Evolutionary conservation across 2,797 vertebrate species (phyloP).

Genomic region (Lacerta bilineata): DNA sequence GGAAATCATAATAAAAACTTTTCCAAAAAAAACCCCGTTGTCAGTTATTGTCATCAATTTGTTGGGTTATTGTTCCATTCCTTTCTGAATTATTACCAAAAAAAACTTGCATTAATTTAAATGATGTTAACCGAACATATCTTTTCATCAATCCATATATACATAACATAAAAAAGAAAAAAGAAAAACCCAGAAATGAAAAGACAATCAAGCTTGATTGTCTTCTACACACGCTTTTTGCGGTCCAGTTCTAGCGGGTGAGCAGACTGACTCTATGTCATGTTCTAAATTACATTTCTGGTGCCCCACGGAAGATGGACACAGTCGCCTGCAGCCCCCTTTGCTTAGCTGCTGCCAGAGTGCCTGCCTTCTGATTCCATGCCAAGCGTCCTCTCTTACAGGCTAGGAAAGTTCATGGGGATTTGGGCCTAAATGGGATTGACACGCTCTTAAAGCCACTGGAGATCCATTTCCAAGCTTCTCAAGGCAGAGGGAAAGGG

Average conservation of each 20-base stretch:
- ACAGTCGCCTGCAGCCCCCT: background rate
- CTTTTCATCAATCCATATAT: too few species aligned
- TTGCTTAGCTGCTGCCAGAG: conserved; percentile 5
- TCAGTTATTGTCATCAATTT: too few species aligned
- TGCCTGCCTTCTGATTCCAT: conserved; percentile 23
- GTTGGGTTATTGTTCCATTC: too few species aligned
- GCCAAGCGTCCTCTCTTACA: conserved; percentile 27
- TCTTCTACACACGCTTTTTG: background rate
- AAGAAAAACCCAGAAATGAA: too few species aligned
- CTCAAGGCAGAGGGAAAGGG: conserved; percentile 16
- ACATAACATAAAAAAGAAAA: too few species aligned
- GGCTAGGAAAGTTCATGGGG: conserved; percentile 22
- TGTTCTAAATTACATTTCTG: conserved; percentile 9
- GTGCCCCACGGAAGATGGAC: conserved; percentile 4
- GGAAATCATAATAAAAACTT: too few species aligned
- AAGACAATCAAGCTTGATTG: too few species aligned
- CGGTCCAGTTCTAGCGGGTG: background rate
- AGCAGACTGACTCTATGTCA: background rate
- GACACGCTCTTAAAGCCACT: conserved; percentile 15
- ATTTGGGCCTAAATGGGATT: conserved; percentile 30
- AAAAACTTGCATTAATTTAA: too few species aligned
- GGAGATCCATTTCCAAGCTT: conserved; percentile 26
- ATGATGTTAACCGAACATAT: too few species aligned
- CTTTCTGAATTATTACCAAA: too few species aligned
- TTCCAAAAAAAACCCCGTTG: too few species aligned